Evolutionary conservation across 2,113 vertebrate species (phyloP).

Genomic region (Ptilorrhoa leucosticta): DNA sequence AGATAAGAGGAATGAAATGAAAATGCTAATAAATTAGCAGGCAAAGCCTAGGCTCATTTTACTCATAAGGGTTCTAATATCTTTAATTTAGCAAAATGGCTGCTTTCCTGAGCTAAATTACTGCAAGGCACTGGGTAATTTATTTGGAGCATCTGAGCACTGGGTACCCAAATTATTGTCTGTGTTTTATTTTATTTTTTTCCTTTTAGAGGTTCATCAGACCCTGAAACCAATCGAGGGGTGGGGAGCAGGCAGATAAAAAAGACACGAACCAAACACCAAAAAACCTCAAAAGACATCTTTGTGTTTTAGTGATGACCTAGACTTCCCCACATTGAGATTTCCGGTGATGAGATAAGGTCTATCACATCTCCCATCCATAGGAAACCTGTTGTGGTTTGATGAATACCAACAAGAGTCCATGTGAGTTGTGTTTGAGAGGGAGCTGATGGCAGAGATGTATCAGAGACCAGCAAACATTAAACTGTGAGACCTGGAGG

Average conservation of each 20-base stretch:
- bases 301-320: background rate
- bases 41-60: background rate
- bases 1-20: background rate
- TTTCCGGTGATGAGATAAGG: background rate
- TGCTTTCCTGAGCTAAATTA: background rate
- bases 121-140: background rate
- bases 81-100: background rate
- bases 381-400: background rate
- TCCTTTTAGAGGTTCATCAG: background rate
- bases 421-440: accelerated
- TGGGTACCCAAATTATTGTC: background rate
- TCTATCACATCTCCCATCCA: background rate
- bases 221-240: background rate
- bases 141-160: background rate
- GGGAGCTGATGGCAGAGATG: background rate
- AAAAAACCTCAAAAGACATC: background rate
- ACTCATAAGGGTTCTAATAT: background rate
- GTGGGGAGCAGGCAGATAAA: too few relatives aligned
- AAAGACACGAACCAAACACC: accelerated
- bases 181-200: background rate
- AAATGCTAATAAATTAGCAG: background rate
- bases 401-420: background rate
- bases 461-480: background rate
- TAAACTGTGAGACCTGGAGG: background rate
- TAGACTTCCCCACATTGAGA: background rate